phyloP scores from a whole-genome alignment of 35 echinoderm and acorn worm species.

The Ptychodera flava region DNA sequence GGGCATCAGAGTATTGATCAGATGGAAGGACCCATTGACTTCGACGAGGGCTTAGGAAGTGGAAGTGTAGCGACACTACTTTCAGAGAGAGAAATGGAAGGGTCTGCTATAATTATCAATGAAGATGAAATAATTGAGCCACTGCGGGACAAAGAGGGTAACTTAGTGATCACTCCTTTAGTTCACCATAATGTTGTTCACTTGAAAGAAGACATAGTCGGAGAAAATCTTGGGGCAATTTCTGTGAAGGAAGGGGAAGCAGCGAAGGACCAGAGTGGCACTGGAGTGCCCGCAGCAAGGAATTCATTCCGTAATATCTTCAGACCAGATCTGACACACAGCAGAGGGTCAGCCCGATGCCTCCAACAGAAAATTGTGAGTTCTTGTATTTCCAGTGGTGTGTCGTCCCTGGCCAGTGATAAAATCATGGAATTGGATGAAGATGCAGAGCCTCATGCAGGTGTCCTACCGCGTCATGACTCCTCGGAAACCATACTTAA shows the following conservation, averaged over 20 bases:
- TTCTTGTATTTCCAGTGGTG: constrained; percentile 20
- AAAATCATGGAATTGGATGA: background rate
- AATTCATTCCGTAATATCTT: constrained; percentile 94
- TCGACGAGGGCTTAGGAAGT: background rate
- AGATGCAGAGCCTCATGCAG: background rate
- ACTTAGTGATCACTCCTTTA: background rate
- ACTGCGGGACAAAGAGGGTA: background rate
- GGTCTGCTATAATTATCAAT: background rate
- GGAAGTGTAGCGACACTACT: background rate
- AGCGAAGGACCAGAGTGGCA: background rate
- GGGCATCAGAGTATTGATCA: background rate
- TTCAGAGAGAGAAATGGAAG: background rate
- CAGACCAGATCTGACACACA: constrained; percentile 75
- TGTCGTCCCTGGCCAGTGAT: constrained; percentile 7
- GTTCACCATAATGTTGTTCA: background rate
- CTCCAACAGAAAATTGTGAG: constrained; percentile 33
- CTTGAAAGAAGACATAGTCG: background rate
- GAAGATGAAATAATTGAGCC: background rate
- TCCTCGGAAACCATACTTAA: constrained; percentile 55
- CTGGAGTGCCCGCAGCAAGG: background rate
- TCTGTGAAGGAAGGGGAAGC: background rate
- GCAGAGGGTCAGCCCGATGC: constrained; percentile 55
- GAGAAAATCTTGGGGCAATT: background rate
- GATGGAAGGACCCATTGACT: background rate
- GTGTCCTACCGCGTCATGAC: constrained; percentile 47